Evolutionary conservation across 2,113 vertebrate genomes (phyloP), one percentile per base, ranked within the genome.

Genomic region (Glareola pratincola): DNA sequence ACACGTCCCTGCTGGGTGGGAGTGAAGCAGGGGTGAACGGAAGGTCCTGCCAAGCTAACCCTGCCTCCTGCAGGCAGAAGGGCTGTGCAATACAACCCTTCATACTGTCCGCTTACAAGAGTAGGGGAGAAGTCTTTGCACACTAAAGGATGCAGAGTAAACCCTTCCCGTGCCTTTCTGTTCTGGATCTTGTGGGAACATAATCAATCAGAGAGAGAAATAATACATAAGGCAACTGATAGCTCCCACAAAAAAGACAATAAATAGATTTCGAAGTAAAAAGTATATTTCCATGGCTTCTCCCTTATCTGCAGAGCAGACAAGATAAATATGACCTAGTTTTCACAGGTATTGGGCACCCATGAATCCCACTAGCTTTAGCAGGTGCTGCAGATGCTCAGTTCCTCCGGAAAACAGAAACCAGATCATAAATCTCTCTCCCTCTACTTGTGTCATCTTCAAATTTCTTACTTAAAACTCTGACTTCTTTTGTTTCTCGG

Each of bases 381-480:
- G 62, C 41, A 91, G 87, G 74, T 93, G 66, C 43, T 95, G 51
- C 56, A 87, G 84, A 48, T 68, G 60, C 50, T 93, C 11, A 1
- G 12, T 62, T 86, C 60, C 16, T 82, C 51, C 66, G 60, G 50
- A 81, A 88, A 72, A 41, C 12, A 84, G 45, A 91, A 94, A 60
- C 5, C 75, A 76, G 64, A 39, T 81, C 41, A 67, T 87, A 90
- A 90, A 80, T 94, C 34, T 87, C n/a, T 54, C 48, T 71, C 23
- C 30, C 16, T 74, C 63, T 85, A 47, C 37, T 45, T 62, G 51
- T 50, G 36, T 51, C 68, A 85, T 95, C 50, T 36, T 91, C 66
- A 90, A 94, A 92, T 23, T 78, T 85, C 85, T 89, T 30, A 73
- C 89, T 95, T 93, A 94, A 89, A 84, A 32, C 23, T 69, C 53